Base-by-base conservation (phyloP, 2,888 invertebrate species). In the Dryobotodes eremita region DNA sequence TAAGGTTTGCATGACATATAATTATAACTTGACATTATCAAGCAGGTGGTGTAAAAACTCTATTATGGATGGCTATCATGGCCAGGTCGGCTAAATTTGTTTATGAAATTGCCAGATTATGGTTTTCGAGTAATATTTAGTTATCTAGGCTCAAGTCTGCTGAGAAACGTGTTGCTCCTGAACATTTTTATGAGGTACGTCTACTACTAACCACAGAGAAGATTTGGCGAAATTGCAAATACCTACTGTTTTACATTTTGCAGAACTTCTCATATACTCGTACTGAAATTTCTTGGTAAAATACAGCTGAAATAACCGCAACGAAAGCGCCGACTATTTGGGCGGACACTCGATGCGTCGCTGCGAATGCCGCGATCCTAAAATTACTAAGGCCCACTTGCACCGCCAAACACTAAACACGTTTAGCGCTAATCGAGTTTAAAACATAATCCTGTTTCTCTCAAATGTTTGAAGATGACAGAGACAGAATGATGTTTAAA, bases 221-320 rank as follows among this genome's bases (percentile, higher is more conserved):
- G 31, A n/a, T 72, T 74, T 64, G 48, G 42, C 57, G 23, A 59
- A 61, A 64, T 59, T 72, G 48, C 26, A 23, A 48, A 74, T 77
- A 57, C n/a, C n/a, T n/a, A n/a, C 68, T 57, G 59, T 73, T 77
- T 55, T 50, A 71, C 42, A 80, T 71, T 80, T 80, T 50, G 26
- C 59, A 61, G 59, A 53, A 74, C 26, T 68, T 61, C 36, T 59
- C 65, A 66, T 62, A 50, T 5, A 53, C n/a, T 71, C 42, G 59
- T 68, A 78, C 79, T 74, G 26, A 73, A 84, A 79, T 59, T 82
- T 75, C 64, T 79, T n/a, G 13, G 2, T 71, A 79, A 85, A 79
- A 76, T 79, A 74, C 50, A 10, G 73, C 55, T 68, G 71, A 31
- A 71, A 82, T 75, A 77, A 73, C 48, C 36, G 64, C 42, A 82